Percentiles rank a stretch among this genome's conserved stretches.
phyloP scores from a whole-genome alignment of 2,113 vertebrate genomes.

The Ophthalmolycus amberensis region DNA sequence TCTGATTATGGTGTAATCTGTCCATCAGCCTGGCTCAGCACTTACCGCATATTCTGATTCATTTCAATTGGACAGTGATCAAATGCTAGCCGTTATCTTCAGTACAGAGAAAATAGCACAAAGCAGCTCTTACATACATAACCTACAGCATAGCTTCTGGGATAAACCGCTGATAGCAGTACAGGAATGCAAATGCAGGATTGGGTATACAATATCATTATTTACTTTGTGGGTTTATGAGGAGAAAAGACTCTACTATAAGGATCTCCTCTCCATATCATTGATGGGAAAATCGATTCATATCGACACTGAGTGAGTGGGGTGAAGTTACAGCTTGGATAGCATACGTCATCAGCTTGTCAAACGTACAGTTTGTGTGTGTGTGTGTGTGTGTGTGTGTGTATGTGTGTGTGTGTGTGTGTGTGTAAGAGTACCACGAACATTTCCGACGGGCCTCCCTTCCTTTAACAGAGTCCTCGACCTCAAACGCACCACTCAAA shows the following conservation, averaged over 20 bases:
- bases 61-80: conserved; percentile 49
- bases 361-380: neutral
- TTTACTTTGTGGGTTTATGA: conserved; percentile 20
- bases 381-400: too few relatives aligned
- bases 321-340: conserved; percentile 19
- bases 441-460: neutral
- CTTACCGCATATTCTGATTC: conserved; percentile 39
- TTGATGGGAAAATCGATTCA: conserved; percentile 20
- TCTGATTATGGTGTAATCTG: conserved; percentile 65
- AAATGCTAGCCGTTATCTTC: conserved; percentile 53
- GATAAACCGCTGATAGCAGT: conserved; percentile 7
- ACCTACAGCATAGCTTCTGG: conserved; percentile 20
- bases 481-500: neutral
- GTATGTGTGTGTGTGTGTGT: too few relatives aligned
- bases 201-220: conserved; percentile 15
- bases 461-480: neutral
- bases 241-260: neutral
- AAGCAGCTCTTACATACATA: conserved; percentile 22
- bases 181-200: neutral
- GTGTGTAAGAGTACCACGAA: neutral
- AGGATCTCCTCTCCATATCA: conserved; percentile 15
- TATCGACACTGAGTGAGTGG: conserved; percentile 10
- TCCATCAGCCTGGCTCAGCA: conserved; percentile 62
- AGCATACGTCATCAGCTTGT: neutral
- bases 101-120: conserved; percentile 45